These are phyloP conservation scores for Calyptomena viridis DNA, from an alignment of 2,113 vertebrate species.

Conservation along the genomic window DNA sequence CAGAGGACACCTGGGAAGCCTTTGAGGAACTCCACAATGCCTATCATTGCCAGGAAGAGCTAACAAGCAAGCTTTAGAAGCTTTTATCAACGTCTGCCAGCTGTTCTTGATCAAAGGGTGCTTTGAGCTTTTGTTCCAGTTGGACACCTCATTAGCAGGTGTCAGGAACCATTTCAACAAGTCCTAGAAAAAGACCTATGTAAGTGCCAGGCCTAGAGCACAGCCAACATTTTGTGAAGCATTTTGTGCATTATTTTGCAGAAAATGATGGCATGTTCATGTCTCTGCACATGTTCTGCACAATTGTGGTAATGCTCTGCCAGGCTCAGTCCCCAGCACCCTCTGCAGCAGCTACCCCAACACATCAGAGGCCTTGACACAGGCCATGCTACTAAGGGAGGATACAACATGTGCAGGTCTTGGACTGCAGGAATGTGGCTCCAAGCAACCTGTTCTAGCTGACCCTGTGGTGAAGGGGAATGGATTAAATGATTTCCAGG, in stretches of 20 bases:
- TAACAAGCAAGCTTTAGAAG: neutral
- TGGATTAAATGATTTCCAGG: neutral
- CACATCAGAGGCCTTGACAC: neutral
- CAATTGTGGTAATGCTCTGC: accelerated
- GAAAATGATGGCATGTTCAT: neutral
- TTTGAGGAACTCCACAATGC: neutral
- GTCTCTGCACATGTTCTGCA: neutral
- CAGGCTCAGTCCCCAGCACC: neutral
- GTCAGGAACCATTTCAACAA: neutral
- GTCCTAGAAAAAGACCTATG: neutral
- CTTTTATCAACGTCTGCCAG: neutral
- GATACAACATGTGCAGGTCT: neutral
- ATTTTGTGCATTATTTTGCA: neutral
- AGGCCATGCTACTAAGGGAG: accelerated
- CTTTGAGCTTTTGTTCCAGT: neutral
- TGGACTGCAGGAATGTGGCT: neutral
- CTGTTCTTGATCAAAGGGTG: neutral
- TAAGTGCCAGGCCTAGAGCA: neutral
- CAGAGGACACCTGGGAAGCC: neutral
- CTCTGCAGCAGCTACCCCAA: neutral
- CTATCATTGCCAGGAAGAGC: neutral
- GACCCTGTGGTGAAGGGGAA: neutral
- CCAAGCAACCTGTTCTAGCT: neutral
- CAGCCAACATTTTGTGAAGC: neutral
- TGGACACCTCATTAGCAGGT: neutral